Evolutionary conservation across 2,797 vertebrate species (phyloP), one percentile per base, ranked within the genome.

Genomic region (Thunnus albacares): DNA sequence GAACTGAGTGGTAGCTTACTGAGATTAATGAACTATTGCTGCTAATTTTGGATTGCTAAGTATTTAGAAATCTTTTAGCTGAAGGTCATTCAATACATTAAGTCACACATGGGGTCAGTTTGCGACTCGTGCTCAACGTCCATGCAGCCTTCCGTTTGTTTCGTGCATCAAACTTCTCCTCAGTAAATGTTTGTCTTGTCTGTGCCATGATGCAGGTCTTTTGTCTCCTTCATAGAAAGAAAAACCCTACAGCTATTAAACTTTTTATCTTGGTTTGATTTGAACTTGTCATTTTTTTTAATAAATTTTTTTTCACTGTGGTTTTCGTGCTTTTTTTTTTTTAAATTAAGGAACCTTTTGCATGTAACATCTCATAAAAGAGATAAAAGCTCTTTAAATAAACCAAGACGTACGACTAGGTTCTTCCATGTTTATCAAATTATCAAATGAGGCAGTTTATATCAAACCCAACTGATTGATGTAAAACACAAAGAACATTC

Each of bases 181-280:
- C 73, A 69, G 45, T 81, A 77, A 57, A 82, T 65, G 71, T 87
- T 89, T 79, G 77, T 81, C 49, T 51, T 12, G 68, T 67, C 53
- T 80, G 84, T 91, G 84, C 82, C 82, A 90, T 79, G 78, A 84
- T 87, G 62, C 83, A 80, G 84, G 74, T 89, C 88, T 89, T 81
- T 87, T 89, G 75, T 85, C 77, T 55, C 82, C 53, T 82, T 82
- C 81, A 82, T 82, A 86, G 71, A 82, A 86, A 75, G 67, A 66
- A 81, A 85, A 82, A 49, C 72, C 73, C 81, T 79, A 81, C 80
- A 83, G 91, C 85, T 94, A 85, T 89, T 87, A 77, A 90, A 87
- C 59, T 51, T 83, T 92, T 87, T 43, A n/a, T 85, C 92, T 94
- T 93, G 87, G 87, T 93, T 93, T 86, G 86, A 90, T 84, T 77